Evolutionary conservation across 1,140 invertebrate species (phyloP), one percentile per base, ranked within the genome.

Genomic region (Drosophila paulistorum): DNA sequence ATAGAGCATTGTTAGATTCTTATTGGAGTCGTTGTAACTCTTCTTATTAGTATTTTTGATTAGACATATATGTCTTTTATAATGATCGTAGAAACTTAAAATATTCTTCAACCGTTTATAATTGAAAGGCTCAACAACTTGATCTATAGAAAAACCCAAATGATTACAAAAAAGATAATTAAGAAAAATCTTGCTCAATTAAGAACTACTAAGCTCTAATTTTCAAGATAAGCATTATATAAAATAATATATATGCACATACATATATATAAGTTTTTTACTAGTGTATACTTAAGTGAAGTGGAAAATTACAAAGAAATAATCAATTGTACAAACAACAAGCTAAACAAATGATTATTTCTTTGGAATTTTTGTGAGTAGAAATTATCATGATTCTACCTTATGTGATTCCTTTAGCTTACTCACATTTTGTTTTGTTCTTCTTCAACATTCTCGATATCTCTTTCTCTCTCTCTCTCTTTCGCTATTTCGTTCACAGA

Each of bases 281-380:
- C 14, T 48, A 51, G 20, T 51, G 45, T 51, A 51, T 14, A 51
- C 45, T 51, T 51, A 51, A 51, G 45, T 51, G 45, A 51, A 51
- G 45, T 51, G 45, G 17, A 51, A 51, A 51, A 51, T 51, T 51
- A 51, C 45, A 51, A 51, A 51, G 45, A 51, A 51, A 51, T 23
- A 51, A 51, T 51, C 45, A 51, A 51, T 51, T 51, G 45, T 51
- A 23, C 45, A 51, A 51, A 51, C 45, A 51, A 51, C 11, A 51
- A 11, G 3, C 9, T 9, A 23, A 51, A 23, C 17, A 51, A 51
- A 23, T 51, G 45, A 51, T 51, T 51, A 10, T 51, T 51, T 51
- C 45, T 51, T 51, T 23, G 45, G 7, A 51, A 48, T 48, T 48
- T 17, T 48, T 48, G 10, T 39, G 37, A 39, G 4, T 11, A 39